Percentiles rank a stretch among this genome's conserved stretches.
phyloP scores from a whole-genome alignment of 2,888 invertebrate genomes.

The Hyposoter dolosus region DNA sequence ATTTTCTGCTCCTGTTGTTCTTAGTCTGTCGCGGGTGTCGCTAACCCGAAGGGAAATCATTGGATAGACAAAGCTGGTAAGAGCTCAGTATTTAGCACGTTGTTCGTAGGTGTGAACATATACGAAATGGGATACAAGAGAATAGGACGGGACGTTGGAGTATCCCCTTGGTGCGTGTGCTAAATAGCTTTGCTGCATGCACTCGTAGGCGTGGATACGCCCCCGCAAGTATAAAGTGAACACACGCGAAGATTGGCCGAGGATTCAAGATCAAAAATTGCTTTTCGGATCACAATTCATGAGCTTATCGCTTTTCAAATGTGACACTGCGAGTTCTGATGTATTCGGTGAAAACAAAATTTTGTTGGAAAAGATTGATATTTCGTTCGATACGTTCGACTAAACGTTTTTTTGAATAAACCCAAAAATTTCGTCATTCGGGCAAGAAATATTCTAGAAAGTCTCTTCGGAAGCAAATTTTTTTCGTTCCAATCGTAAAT shows the following conservation, averaged over 20 bases:
- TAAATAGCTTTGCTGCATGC: conserved; percentile 54
- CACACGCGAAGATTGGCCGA: conserved; percentile 58
- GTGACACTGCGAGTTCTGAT: not conserved
- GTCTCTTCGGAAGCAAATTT: too few relatives aligned
- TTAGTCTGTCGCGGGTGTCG: conserved; percentile 66
- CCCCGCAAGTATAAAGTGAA: conserved; percentile 27
- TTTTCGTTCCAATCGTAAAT: too few relatives aligned
- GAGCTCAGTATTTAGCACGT: conserved; percentile 26
- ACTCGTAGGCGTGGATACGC: conserved; percentile 45
- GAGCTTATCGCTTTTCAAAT: not conserved
- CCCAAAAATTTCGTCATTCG: too few relatives aligned
- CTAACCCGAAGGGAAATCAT: conserved; percentile 79
- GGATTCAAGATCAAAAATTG: not conserved
- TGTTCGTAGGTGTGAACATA: not conserved
- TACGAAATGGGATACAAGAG: conserved; percentile 24
- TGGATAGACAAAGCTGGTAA: conserved; percentile 46
- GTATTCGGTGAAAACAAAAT: too few relatives aligned
- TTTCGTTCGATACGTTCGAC: too few relatives aligned
- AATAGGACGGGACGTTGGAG: conserved; percentile 51
- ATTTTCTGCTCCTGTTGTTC: conserved; percentile 71
- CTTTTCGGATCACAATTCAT: not conserved
- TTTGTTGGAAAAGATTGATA: too few relatives aligned
- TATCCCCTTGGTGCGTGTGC: conserved; percentile 50
- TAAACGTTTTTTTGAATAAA: too few relatives aligned
- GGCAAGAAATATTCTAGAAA: too few relatives aligned